Conservation (phyloP, 2,113 vertebrate species). For the Camelus bactrianus region DNA sequence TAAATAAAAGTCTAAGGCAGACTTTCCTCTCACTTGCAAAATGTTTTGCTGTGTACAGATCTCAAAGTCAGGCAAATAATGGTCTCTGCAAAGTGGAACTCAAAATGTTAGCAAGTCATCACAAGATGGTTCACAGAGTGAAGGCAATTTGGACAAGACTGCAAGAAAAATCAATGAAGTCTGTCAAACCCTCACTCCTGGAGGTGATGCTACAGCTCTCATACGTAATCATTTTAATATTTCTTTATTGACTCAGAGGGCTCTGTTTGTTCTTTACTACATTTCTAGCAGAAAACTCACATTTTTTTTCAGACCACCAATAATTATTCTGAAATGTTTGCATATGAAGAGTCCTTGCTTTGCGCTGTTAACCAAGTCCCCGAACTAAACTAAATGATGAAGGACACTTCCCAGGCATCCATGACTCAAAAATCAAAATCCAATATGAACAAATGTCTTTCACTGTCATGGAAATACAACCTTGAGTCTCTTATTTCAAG, state of each 20-base stretch:
- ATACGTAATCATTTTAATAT: conserved; percentile 45
- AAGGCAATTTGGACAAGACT: conserved; percentile 12
- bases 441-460: not conserved
- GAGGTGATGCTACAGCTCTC: not conserved
- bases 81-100: conserved; percentile 23
- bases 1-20: not conserved
- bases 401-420: not conserved
- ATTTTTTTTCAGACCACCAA: not conserved
- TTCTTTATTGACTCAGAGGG: conserved; percentile 37
- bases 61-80: not conserved
- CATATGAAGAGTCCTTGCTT: conserved; percentile 11
- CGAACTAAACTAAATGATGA: not conserved
- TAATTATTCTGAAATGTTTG: conserved; percentile 38
- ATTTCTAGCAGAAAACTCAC: conserved; percentile 4
- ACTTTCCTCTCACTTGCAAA: not conserved
- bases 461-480: not conserved
- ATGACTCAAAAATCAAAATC: not conserved
- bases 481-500: not conserved
- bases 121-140: not conserved
- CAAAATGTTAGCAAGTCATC: conserved; percentile 17
- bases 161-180: not conserved
- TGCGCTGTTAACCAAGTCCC: not conserved
- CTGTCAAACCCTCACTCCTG: not conserved
- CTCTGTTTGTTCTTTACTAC: not conserved
- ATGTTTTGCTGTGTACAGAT: not conserved